Evolutionary conservation across 2,888 invertebrate genomes (phyloP).

Genomic region (Scrobipalpa costella): DNA sequence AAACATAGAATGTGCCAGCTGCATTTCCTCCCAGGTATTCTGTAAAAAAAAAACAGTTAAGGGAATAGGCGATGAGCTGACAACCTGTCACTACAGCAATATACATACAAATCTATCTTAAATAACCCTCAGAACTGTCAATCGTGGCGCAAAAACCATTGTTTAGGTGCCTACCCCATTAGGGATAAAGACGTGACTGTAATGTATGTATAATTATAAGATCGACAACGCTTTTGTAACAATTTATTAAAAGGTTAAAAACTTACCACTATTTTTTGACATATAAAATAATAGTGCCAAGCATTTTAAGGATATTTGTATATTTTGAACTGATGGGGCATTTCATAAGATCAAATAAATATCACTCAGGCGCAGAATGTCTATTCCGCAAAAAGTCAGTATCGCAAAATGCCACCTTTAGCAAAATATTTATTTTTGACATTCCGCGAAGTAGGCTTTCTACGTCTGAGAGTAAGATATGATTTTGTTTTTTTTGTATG

Average conservation of each 20-base stretch:
- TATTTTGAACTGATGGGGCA: background rate
- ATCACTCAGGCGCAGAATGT: background rate
- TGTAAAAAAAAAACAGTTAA: too few relatives aligned
- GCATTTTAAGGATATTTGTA: background rate
- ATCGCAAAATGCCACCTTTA: background rate
- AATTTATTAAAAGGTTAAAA: background rate
- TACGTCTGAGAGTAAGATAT: background rate
- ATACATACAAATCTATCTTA: too few relatives aligned
- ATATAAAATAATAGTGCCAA: background rate
- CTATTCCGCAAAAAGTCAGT: background rate
- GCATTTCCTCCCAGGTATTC: too few relatives aligned
- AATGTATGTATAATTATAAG: too few relatives aligned
- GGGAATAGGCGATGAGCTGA: too few relatives aligned
- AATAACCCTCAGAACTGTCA: too few relatives aligned
- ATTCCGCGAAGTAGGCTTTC: background rate
- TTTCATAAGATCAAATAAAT: background rate
- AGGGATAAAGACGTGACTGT: too few relatives aligned
- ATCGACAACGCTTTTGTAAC: background rate
- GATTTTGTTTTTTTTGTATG: too few relatives aligned
- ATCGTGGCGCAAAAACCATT: too few relatives aligned
- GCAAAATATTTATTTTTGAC: background rate
- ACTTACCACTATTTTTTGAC: too few relatives aligned
- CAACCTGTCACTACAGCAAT: too few relatives aligned
- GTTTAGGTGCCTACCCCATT: background rate
- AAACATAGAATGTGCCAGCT: too few relatives aligned